Percentiles rank a stretch among this genome's conserved stretches.
phyloP scores from a whole-genome alignment of 2,888 invertebrate species.

The Trachelus troglodyta region DNA sequence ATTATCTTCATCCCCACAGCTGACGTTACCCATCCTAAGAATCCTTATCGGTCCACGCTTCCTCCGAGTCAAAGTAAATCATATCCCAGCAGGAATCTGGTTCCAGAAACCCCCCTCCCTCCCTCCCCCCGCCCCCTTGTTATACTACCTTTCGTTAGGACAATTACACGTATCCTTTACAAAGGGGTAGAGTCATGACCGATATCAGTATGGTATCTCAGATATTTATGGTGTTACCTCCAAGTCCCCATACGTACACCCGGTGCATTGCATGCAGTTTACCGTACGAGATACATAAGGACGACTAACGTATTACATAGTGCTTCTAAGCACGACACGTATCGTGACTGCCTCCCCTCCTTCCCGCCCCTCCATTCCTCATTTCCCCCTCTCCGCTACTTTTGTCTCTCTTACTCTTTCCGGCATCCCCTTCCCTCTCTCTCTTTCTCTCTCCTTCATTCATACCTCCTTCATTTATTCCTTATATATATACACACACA shows the following conservation, averaged over 20 bases:
- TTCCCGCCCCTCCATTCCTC: slow-evolving; percentile 16
- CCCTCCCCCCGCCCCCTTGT: no score
- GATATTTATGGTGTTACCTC: slow-evolving; percentile 45
- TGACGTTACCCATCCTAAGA: no score
- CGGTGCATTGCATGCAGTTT: slow-evolving; percentile 28
- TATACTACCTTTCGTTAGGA: not conserved
- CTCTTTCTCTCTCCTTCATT: slow-evolving; percentile 18
- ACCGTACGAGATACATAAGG: slow-evolving; percentile 39
- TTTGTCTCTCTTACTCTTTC: slow-evolving; percentile 3
- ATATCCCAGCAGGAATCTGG: no score
- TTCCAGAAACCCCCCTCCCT: no score
- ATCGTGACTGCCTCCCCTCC: slow-evolving; percentile 50
- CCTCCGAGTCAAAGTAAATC: no score
- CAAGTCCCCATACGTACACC: slow-evolving; percentile 17
- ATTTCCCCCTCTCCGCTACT: slow-evolving; percentile 8
- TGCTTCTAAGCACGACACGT: slow-evolving; percentile 56
- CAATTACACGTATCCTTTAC: not conserved
- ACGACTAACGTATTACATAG: slow-evolving; percentile 51
- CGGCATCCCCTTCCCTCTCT: slow-evolving; percentile 12
- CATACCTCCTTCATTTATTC: not conserved
- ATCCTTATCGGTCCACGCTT: no score
- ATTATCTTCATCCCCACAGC: no score
- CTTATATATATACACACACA: no score
- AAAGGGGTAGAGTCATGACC: not conserved
- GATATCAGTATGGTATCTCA: slow-evolving; percentile 37